Evolutionary conservation across 1,140 invertebrate species (phyloP), one percentile per base, ranked within the genome.

Genomic region (Brachionus manjavacas): DNA sequence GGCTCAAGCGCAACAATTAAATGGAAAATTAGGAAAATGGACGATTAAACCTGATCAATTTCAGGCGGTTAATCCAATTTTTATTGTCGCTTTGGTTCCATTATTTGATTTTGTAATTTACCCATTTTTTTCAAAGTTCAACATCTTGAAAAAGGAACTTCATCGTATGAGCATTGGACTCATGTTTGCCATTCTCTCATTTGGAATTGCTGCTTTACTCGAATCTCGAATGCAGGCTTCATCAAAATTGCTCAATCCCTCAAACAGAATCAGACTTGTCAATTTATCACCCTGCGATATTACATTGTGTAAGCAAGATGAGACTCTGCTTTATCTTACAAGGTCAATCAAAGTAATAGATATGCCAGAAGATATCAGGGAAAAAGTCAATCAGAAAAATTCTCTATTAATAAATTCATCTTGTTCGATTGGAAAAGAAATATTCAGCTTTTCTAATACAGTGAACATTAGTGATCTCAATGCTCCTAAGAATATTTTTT

Each of bases 1-100:
- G 0, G 92, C 97, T 84, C 96, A 98, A 91, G 96, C 96, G 8
- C 93, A 93, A 0, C 91, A 93, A 85, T 96, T 98, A 94, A 91
- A 96, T 87, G 95, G 96, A 12, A 88, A 92, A n/a, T 87, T 96
- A 3, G 91, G 91, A 35, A 39, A 35, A 84, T 91, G 91, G 20
- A 90, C 84, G n/a, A 14, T 90, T 3, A 88, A 88, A 74, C 88
- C 89, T 1, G 89, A 90, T 84, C 89, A 89, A 79, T 85, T 90
- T 81, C 84, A 88, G 86, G 87, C 87, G 1, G 87, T 96, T 0
- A 96, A 96, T 88, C 94, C 96, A 0, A 87, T 97, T 1, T 89
- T 96, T 3, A 95, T 97, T 66, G 87, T 99, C 0, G 87, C 92
- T 1, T 92, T 97, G 49, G 96, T 98, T 86, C 95, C 96, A 0